These are phyloP conservation scores for Drosophila lacertosa DNA, from an alignment of 1,140 invertebrate genomes.

Conservation along the genomic window DNA sequence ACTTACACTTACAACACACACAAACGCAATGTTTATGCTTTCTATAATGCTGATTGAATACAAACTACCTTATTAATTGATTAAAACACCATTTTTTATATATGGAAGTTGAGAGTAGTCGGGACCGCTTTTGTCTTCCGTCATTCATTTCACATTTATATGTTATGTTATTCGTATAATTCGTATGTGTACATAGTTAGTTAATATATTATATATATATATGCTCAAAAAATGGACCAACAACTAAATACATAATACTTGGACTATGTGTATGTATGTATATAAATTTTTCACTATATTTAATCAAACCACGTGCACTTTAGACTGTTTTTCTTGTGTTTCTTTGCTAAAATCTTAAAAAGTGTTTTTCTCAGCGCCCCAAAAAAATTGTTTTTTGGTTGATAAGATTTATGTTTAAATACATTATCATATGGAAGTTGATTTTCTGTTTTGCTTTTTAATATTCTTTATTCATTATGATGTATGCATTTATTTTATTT, in stretches of 20 bases:
- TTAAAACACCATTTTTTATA: constrained; percentile 75
- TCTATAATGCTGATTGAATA: constrained; percentile 60
- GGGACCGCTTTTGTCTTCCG: constrained; percentile 22
- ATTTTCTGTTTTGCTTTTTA: no score
- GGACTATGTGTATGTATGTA: constrained; percentile 61
- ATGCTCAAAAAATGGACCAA: constrained; percentile 76
- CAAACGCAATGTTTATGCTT: constrained; percentile 52
- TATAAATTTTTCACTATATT: constrained; percentile 51
- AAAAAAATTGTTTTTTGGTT: background rate
- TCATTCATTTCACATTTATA: constrained; percentile 30
- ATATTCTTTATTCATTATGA: no score
- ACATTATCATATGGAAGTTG: no score
- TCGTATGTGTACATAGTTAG: constrained; percentile 38
- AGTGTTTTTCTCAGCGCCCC: background rate
- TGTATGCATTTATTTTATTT: no score
- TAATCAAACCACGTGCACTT: constrained; percentile 18
- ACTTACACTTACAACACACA: constrained; percentile 20
- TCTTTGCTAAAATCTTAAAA: background rate
- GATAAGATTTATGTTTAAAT: background rate
- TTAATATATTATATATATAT: constrained; percentile 36
- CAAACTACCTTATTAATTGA: constrained; percentile 60
- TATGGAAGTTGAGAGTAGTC: constrained; percentile 38
- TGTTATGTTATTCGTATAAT: constrained; percentile 56
- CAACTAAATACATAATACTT: constrained; percentile 82
- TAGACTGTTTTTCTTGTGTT: constrained; percentile 2